phyloP scores from a whole-genome alignment of 2,113 vertebrate genomes.

The Ceyx melanurus region DNA sequence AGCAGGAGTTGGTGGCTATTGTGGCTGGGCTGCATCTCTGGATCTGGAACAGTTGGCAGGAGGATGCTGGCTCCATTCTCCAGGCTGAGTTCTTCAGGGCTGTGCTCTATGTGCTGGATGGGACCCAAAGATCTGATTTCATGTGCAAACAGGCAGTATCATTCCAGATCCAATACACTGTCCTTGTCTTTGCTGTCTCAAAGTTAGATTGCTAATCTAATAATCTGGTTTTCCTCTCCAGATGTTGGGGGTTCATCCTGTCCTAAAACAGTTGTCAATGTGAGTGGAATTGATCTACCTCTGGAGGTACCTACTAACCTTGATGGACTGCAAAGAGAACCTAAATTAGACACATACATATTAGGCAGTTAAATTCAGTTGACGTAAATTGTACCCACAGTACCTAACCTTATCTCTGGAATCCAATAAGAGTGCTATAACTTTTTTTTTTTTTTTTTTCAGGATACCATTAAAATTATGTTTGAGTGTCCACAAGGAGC shows the following conservation, averaged over 20 bases:
- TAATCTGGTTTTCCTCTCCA: neutral
- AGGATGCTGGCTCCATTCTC: neutral
- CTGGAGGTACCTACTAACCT: neutral
- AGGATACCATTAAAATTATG: conserved; percentile 29
- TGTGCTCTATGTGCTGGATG: neutral
- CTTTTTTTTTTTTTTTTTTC: conserved; percentile 3
- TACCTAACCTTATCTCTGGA: conserved; percentile 30
- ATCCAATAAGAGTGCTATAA: neutral
- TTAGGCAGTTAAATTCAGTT: conserved; percentile 13
- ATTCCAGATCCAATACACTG: neutral
- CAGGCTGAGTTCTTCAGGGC: neutral
- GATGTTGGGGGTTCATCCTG: neutral
- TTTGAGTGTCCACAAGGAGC: conserved; percentile 21
- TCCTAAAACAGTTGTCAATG: neutral
- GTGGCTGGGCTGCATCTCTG: neutral
- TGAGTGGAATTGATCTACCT: neutral
- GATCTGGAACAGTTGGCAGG: rapidly evolving
- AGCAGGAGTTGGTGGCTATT: neutral
- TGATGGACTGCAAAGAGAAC: neutral
- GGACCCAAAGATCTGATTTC: neutral
- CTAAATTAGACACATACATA: neutral
- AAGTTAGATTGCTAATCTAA: neutral
- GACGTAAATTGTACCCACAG: neutral
- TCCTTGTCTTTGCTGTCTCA: neutral
- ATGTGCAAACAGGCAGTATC: neutral